Evolutionary conservation across 1,140 invertebrate genomes (phyloP).

Genomic region (Coptotermes formosanus): DNA sequence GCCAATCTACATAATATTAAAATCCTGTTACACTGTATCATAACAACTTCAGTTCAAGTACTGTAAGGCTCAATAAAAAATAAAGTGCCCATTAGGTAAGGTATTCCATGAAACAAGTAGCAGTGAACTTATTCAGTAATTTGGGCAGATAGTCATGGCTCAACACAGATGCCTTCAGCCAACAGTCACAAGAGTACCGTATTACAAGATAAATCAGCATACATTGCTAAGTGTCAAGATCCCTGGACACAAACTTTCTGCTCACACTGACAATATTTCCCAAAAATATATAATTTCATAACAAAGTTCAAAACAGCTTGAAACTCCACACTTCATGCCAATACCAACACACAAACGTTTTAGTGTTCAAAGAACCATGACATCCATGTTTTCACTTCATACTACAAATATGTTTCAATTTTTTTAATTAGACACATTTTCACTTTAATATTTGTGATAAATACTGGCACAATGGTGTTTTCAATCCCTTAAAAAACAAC

Average conservation of each 20-base stretch:
- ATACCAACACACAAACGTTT: not conserved
- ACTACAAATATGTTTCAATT: not conserved
- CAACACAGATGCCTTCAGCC: not conserved
- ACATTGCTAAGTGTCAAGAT: not conserved
- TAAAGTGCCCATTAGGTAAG: too few relatives aligned
- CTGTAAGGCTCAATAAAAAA: too few relatives aligned
- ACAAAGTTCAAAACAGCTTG: not conserved
- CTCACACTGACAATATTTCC: not conserved
- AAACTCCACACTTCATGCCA: not conserved
- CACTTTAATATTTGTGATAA: not conserved
- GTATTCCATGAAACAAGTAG: too few relatives aligned
- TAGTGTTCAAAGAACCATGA: not conserved
- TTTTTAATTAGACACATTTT: conserved; percentile 6
- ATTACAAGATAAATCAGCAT: not conserved
- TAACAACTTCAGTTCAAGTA: too few relatives aligned
- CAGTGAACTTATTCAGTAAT: not conserved
- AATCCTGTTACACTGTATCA: too few relatives aligned
- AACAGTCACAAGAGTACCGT: not conserved
- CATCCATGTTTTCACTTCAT: not conserved
- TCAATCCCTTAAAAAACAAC: not conserved
- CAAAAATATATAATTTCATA: not conserved
- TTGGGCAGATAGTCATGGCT: conserved; percentile 3
- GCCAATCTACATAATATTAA: too few relatives aligned
- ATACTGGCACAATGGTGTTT: conserved; percentile 7
- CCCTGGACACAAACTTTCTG: not conserved